Percentiles rank a stretch among this genome's conserved stretches.
phyloP scores from a whole-genome alignment of 1,140 invertebrate species.

The Riptortus pedestris region DNA sequence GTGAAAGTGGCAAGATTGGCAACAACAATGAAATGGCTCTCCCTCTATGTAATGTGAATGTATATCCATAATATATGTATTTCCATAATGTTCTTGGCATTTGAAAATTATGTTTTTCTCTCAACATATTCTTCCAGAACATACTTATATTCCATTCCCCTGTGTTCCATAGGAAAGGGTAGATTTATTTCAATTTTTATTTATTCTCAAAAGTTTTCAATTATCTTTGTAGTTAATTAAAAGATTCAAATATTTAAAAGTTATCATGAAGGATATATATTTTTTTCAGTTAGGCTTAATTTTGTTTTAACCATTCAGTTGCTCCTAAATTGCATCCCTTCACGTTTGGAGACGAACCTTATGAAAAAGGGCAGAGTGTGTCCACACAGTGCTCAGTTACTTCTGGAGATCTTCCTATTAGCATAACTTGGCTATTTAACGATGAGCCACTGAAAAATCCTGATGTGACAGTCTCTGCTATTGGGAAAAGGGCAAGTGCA shows the following conservation, averaged over 20 bases:
- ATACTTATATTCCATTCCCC: too few relatives aligned
- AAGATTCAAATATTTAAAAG: background rate
- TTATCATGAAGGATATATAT: background rate
- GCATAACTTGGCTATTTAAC: constrained; percentile 46
- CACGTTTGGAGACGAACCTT: constrained; percentile 56
- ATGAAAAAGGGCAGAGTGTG: constrained; percentile 34
- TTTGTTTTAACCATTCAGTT: constrained; percentile 39
- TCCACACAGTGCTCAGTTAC: constrained; percentile 51
- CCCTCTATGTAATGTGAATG: too few relatives aligned
- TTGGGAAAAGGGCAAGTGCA: constrained; percentile 45
- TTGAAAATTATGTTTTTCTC: too few relatives aligned
- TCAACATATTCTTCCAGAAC: too few relatives aligned
- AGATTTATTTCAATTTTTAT: too few relatives aligned
- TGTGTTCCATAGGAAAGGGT: too few relatives aligned
- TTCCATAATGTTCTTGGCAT: too few relatives aligned
- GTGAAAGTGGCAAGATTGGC: too few relatives aligned
- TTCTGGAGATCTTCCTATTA: constrained; percentile 50
- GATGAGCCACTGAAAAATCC: constrained; percentile 45
- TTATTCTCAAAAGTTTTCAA: too few relatives aligned
- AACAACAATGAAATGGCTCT: too few relatives aligned
- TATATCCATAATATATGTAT: too few relatives aligned
- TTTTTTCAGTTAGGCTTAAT: background rate
- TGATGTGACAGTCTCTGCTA: constrained; percentile 42
- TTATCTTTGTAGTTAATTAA: too few relatives aligned
- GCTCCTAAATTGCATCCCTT: constrained; percentile 56